Conservation (phyloP, 2,888 invertebrate genomes). For the Mesorhabditis sp. region DNA sequence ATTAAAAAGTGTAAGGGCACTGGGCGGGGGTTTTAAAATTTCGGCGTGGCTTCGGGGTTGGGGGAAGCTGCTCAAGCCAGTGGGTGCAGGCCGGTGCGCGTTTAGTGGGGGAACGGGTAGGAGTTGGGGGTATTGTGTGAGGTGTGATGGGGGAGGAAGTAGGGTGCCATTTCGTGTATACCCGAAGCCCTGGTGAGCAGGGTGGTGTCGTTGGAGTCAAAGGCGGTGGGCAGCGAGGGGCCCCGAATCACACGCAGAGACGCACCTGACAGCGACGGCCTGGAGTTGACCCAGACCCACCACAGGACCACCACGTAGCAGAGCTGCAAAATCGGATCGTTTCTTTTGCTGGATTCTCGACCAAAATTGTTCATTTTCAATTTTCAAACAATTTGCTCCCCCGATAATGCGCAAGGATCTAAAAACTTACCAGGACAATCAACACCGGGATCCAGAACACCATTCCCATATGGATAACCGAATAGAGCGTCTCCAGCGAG, state of each 20-base stretch:
- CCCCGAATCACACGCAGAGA: slow-evolving; percentile 10
- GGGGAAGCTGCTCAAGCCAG: too few species aligned
- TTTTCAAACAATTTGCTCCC: neutral
- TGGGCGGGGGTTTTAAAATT: too few species aligned
- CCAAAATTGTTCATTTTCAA: neutral
- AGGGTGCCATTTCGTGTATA: neutral
- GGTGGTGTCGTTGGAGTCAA: slow-evolving; percentile 45
- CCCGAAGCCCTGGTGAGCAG: slow-evolving; percentile 33
- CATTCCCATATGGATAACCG: slow-evolving; percentile 43
- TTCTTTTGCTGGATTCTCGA: neutral
- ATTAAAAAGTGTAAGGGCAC: neutral
- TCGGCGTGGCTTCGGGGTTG: too few species aligned
- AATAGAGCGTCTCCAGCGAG: slow-evolving; percentile 43
- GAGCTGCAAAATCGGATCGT: slow-evolving; percentile 26
- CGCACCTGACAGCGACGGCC: slow-evolving; percentile 35
- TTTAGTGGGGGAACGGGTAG: neutral
- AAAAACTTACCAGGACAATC: slow-evolving; percentile 42
- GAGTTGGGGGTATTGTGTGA: neutral
- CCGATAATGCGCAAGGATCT: neutral
- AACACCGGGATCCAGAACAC: slow-evolving; percentile 54
- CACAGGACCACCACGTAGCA: slow-evolving; percentile 50
- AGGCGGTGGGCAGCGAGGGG: slow-evolving; percentile 37
- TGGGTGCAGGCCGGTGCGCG: too few species aligned
- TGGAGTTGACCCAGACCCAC: slow-evolving; percentile 55
- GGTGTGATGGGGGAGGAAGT: neutral